These are phyloP conservation scores for Columba guinea DNA, from an alignment of 2,797 vertebrate species.

Conservation along the genomic window DNA sequence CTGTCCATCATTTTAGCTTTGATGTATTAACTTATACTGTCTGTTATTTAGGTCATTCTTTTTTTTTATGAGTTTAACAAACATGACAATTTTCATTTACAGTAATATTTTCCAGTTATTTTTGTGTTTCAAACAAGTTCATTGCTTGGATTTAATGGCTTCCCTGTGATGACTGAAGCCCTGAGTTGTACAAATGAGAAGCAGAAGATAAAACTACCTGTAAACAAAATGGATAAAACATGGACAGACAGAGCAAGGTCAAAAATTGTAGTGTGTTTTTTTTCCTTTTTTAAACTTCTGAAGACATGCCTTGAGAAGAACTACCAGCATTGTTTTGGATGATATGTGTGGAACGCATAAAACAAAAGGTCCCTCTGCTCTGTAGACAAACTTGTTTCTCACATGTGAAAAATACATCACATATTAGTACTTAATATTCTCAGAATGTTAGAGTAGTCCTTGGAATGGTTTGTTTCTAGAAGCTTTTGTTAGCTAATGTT, in stretches of 20 bases:
- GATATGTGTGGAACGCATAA: neutral
- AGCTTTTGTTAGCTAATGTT: neutral
- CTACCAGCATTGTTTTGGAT: neutral
- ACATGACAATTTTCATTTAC: neutral
- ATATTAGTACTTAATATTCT: neutral
- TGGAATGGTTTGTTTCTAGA: neutral
- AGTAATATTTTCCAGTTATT: neutral
- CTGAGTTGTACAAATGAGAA: neutral
- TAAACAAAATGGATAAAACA: neutral
- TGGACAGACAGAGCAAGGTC: neutral
- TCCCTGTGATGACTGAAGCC: neutral
- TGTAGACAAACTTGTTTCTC: neutral
- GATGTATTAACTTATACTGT: neutral
- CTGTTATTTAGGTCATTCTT: neutral
- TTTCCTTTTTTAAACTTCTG: neutral
- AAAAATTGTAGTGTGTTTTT: neutral
- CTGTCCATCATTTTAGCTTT: neutral
- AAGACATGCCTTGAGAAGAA: neutral
- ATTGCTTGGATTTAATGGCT: neutral
- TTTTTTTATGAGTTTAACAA: neutral
- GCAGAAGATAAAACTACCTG: neutral
- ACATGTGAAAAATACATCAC: neutral
- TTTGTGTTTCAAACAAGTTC: neutral
- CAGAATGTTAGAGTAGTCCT: neutral
- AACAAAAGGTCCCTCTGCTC: neutral